These are phyloP conservation scores for Coracopsis vasa DNA, from an alignment of 2,113 vertebrate genomes.

Conservation along the genomic window DNA sequence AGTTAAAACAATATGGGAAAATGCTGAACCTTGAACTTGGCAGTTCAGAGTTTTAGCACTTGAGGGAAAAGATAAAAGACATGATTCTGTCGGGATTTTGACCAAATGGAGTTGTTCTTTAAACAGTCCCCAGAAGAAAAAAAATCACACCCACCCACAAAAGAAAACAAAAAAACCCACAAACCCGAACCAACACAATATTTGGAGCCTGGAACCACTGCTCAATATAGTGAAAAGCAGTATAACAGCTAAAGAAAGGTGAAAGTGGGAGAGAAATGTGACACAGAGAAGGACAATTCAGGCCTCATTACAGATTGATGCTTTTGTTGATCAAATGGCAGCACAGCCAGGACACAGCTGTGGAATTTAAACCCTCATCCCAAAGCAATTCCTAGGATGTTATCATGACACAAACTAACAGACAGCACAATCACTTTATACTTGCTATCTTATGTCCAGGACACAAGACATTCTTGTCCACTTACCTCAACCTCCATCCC, in stretches of 20 bases:
- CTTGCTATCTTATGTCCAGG: neutral
- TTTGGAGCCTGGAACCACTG: neutral
- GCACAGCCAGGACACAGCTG: neutral
- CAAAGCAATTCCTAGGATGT: neutral
- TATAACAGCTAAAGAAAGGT: neutral
- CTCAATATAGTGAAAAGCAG: neutral
- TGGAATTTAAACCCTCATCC: neutral
- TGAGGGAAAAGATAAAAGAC: conserved; percentile 55
- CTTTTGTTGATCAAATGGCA: neutral
- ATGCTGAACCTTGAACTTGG: conserved; percentile 55
- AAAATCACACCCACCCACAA: neutral
- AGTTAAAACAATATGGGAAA: conserved; percentile 58
- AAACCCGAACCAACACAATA: neutral
- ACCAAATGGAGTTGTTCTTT: conserved; percentile 18
- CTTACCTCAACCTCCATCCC: neutral
- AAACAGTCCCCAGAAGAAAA: neutral
- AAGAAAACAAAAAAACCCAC: neutral
- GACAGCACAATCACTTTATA: neutral
- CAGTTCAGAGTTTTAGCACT: conserved; percentile 42
- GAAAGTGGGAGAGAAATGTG: neutral
- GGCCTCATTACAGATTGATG: neutral
- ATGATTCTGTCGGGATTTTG: neutral
- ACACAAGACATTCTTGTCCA: neutral
- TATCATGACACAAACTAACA: neutral
- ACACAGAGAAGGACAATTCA: neutral